Percentiles rank a stretch among this genome's conserved stretches.
phyloP scores from a whole-genome alignment of 2,797 vertebrate species.

The Lutjanus campechanus region DNA sequence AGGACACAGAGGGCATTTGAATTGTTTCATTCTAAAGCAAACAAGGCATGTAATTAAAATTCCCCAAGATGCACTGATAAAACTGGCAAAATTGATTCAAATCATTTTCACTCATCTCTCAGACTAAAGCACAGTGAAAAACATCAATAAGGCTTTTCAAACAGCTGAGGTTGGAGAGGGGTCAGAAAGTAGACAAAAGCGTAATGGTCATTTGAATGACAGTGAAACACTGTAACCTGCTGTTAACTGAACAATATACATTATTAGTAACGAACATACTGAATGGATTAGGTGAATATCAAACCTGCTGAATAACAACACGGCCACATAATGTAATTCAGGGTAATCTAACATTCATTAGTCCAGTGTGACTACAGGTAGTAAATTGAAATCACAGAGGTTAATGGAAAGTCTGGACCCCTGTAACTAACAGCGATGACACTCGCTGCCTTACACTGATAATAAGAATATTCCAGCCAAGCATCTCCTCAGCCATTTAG shows the following conservation, averaged over 20 bases:
- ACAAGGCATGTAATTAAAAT: conserved; percentile 87
- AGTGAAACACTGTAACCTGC: conserved; percentile 45
- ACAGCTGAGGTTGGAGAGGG: conserved; percentile 52
- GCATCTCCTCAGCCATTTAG: conserved; percentile 68
- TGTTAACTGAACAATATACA: conserved; percentile 50
- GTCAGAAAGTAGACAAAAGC: conserved; percentile 47
- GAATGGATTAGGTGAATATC: conserved; percentile 53
- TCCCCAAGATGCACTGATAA: conserved; percentile 83
- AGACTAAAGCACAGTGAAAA: conserved; percentile 70
- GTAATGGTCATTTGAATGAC: conserved; percentile 56
- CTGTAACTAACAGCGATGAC: conserved; percentile 68
- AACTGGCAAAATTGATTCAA: conserved; percentile 84
- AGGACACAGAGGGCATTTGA: conserved; percentile 80
- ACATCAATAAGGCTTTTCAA: conserved; percentile 81
- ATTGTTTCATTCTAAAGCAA: conserved; percentile 81
- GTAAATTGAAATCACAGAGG: conserved; percentile 81
- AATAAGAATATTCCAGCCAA: conserved; percentile 61
- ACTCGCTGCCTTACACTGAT: conserved; percentile 56
- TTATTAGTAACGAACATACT: conserved; percentile 50
- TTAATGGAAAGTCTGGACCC: conserved; percentile 82
- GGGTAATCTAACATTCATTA: conserved; percentile 81
- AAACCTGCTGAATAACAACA: conserved; percentile 68
- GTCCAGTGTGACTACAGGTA: conserved; percentile 71
- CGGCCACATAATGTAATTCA: conserved; percentile 67
- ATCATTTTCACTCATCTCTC: conserved; percentile 82